phyloP scores from a whole-genome alignment of 2,113 vertebrate genomes.

The Oreotragus oreotragus region DNA sequence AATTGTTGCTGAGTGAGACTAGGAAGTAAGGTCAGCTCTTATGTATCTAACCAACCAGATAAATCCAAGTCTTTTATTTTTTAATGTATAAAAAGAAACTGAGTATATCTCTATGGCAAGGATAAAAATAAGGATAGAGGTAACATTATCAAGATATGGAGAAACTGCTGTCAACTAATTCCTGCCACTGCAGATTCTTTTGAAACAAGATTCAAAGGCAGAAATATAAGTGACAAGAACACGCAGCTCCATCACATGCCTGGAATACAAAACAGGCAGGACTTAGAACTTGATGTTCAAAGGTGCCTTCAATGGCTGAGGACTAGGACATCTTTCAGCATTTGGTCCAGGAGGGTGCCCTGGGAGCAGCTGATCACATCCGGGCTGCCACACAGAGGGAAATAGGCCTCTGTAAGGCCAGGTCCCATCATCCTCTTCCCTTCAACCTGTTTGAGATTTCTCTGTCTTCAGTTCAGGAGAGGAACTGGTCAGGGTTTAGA shows the following conservation, averaged over 20 bases:
- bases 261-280: constrained; percentile 13
- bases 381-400: background rate
- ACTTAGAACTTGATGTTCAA: background rate
- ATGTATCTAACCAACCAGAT: background rate
- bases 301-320: background rate
- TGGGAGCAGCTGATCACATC: background rate
- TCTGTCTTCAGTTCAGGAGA: background rate
- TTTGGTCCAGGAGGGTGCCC: background rate
- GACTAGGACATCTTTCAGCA: background rate
- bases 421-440: background rate
- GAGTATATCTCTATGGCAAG: background rate
- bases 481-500: background rate
- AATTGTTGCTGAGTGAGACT: background rate
- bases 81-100: background rate
- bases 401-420: background rate
- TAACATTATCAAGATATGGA: constrained; percentile 4
- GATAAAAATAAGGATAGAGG: constrained; percentile 27
- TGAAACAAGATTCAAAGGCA: constrained; percentile 50
- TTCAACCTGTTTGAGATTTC: background rate
- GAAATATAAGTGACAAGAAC: constrained; percentile 36
- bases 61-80: background rate
- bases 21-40: background rate
- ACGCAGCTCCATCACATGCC: background rate
- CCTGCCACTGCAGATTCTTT: background rate
- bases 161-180: constrained; percentile 33